Evolutionary conservation across 1,140 invertebrate genomes (phyloP).

Genomic region (Caerostris extrusa): DNA sequence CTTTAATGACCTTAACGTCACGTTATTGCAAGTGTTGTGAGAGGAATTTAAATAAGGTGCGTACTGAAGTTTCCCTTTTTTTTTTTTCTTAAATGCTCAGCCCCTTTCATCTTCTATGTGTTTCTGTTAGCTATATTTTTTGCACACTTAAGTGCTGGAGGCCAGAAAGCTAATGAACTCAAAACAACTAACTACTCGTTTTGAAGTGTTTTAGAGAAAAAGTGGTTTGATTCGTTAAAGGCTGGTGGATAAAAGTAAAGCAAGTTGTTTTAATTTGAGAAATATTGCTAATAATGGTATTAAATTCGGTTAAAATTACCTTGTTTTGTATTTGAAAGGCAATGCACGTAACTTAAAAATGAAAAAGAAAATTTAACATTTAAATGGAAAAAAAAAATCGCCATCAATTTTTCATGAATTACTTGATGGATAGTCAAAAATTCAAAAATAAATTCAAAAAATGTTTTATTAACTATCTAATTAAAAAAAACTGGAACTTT

Average conservation of each 20-base stretch:
- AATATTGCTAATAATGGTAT: no score
- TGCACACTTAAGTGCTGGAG: background rate
- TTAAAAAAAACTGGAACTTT: no score
- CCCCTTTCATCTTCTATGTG: background rate
- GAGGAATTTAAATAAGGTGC: constrained; percentile 40
- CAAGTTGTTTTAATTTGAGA: no score
- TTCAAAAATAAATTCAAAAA: no score
- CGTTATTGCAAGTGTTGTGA: constrained; percentile 44
- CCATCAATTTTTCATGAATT: no score
- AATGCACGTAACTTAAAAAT: no score
- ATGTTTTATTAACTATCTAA: no score
- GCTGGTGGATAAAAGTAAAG: background rate
- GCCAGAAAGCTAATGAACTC: constrained; percentile 29
- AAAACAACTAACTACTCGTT: constrained; percentile 8
- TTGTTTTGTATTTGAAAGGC: no score
- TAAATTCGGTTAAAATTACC: no score
- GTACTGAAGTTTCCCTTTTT: background rate
- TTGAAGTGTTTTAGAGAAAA: background rate
- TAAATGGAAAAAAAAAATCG: no score
- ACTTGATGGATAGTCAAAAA: no score
- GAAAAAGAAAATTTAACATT: no score
- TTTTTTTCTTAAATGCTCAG: background rate
- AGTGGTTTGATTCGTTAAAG: background rate
- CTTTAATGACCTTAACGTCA: constrained; percentile 53
- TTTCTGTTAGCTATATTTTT: background rate